Conservation (phyloP, 2,113 vertebrate genomes). For the Myrmecobius fasciatus region DNA sequence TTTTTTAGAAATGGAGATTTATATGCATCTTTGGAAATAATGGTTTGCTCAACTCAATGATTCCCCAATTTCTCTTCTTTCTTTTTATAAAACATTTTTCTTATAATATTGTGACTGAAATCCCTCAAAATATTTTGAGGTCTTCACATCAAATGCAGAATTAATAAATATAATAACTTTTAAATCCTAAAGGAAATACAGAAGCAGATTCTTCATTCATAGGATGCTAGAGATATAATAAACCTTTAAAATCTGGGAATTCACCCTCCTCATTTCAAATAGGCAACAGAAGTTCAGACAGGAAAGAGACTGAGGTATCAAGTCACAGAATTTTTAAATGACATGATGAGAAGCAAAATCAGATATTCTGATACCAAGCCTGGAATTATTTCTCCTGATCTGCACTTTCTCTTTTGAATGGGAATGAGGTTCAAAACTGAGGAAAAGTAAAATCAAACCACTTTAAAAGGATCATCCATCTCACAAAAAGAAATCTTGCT, state of each 20-base stretch:
- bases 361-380: background rate
- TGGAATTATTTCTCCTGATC: background rate
- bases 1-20: background rate
- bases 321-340: background rate
- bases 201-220: background rate
- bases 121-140: background rate
- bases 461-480: background rate
- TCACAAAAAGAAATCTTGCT: background rate
- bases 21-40: background rate
- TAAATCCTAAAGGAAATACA: background rate
- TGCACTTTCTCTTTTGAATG: background rate
- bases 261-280: background rate
- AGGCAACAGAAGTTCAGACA: background rate
- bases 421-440: background rate
- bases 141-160: background rate
- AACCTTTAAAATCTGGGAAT: background rate
- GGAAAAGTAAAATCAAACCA: background rate
- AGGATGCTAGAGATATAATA: background rate
- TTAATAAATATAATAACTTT: background rate
- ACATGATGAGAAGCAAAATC: background rate
- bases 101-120: background rate
- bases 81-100: background rate
- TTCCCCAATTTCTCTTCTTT: background rate
- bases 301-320: background rate
- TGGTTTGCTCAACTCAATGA: background rate